Percentiles rank a stretch among this genome's conserved stretches.
These are phyloP conservation scores for Vicugna pacos DNA, from an alignment of 2,113 vertebrate species.

Conservation along the genomic window DNA sequence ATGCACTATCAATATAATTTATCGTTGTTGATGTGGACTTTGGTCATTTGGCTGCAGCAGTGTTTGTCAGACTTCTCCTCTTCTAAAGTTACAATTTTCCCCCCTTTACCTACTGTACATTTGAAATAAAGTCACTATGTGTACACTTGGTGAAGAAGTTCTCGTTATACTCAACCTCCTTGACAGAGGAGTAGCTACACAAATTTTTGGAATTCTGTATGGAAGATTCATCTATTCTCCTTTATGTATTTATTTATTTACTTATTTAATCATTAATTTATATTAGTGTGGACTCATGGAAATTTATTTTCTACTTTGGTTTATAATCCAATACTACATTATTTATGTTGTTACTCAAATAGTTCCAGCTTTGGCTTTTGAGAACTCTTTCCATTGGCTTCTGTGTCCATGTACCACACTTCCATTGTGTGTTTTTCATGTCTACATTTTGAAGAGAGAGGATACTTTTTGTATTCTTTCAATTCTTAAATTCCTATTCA, in stretches of 20 bases:
- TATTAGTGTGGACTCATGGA: not conserved
- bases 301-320: not conserved
- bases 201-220: not conserved
- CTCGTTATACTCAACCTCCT: not conserved
- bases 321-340: not conserved
- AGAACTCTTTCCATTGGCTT: not conserved
- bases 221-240: not conserved
- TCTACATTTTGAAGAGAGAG: not conserved
- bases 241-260: not conserved
- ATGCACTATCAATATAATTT: not conserved
- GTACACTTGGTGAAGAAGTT: not conserved
- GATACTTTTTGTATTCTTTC: not conserved
- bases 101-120: accelerated
- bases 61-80: not conserved
- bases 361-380: not conserved
- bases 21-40: not conserved
- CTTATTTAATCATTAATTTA: not conserved
- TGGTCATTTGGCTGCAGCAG: not conserved
- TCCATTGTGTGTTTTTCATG: not conserved
- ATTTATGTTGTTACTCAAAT: not conserved
- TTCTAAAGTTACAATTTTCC: not conserved
- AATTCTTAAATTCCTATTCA: not conserved
- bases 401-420: not conserved
- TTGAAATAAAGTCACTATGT: not conserved
- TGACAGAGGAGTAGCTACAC: not conserved